Base-by-base conservation (phyloP, 2,888 invertebrate species). In the Caenorhabditis sulstoni region DNA sequence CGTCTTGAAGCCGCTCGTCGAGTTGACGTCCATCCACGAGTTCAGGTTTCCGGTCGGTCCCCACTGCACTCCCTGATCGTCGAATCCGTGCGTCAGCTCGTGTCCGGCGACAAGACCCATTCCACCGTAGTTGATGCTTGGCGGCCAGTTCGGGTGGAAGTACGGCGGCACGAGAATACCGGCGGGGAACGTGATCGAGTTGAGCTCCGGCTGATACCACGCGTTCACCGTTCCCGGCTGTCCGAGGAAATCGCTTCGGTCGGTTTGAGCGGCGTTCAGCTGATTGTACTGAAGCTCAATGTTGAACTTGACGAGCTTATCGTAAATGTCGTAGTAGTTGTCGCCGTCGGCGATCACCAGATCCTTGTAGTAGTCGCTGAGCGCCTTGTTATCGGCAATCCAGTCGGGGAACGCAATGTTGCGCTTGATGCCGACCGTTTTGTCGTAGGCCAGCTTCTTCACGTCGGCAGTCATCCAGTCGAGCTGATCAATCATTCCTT, bases 71-170 rank as follows among this genome's bases (percentile, higher is more conserved):
- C 87, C 87, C 59, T 85, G 78, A 90, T 97, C 97, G 90, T 97
- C 97, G 90, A 97, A 97, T 0, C 96, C 97, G 89, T 97, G 97
- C 0, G 96, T 96, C 64, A 97, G 91, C 90, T 97, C 97, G 90
- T 98, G 97, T 0, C 87, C 97, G 94, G 97, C 97, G 0, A 98
- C 96, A 0, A 97, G 96, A 0, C 97, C 98, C 94, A 98, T 96
- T 1, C 95, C 97, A 0, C 97, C 98, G 88, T 94, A 98, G 81
- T 88, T 88, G 64, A 88, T 68, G 11, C 86, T 76, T 61, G 87
- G 83, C 8, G 88, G 88, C 75, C 82, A 88, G n/a, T 81, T 59
- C 45, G 81, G 68, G 55, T 87, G 80, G 83, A 81, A 88, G 79
- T 86, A 88, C 3, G 88, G 88, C 39, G 85, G 81, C 22, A 85